Base-by-base conservation (phyloP, 2,113 vertebrate species). In the Pogona vitticeps region DNA sequence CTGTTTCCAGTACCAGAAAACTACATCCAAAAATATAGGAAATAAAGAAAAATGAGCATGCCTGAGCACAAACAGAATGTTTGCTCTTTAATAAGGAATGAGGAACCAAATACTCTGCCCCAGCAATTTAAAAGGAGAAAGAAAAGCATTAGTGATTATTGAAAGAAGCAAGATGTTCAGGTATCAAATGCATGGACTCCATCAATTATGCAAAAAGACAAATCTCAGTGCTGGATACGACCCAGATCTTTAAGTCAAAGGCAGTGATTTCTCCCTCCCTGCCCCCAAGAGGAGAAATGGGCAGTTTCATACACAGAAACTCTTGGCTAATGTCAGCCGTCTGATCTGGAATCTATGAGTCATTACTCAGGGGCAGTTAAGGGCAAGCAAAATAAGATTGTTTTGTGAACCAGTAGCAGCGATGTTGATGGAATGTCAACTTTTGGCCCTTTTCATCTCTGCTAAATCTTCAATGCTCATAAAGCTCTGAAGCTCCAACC, bases 331-430 rank as follows among this genome's bases (percentile, higher is more conserved):
- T 83, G 84, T 83, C 87, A 52, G 70, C 23, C 46, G 26, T 75
- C 31, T 10, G 38, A 83, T 61, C 0, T 0, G 76, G 73, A 80
- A 87, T 78, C 63, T 89, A 78, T 65, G 72, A 33, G 70, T 82
- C 67, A 71, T 1, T 90, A 86, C 82, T 80, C 87, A 56, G 15
- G 46, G 46, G 31, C 52, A 46, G 76, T 58, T n/a, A 77, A 58
- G 76, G 28, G 46, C 76, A 56, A 77, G 76, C 46, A n/a, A 77
- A 77, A 58, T 58, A n/a, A 56, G 46, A 46, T 52, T 31, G 42
- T 52, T 76, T 76, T 13, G 3, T 76, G 46, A 26, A 28, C 42
- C 1, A 23, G 42, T 17, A 56, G 75, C 76, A 77, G n/a, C n/a
- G n/a, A 58, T 56, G 13, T 10, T 58, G 76, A n/a, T 58, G 28